Evolutionary conservation across 2,113 vertebrate genomes (phyloP), one percentile per base, ranked within the genome.

Genomic region (Dermatemys mawii): DNA sequence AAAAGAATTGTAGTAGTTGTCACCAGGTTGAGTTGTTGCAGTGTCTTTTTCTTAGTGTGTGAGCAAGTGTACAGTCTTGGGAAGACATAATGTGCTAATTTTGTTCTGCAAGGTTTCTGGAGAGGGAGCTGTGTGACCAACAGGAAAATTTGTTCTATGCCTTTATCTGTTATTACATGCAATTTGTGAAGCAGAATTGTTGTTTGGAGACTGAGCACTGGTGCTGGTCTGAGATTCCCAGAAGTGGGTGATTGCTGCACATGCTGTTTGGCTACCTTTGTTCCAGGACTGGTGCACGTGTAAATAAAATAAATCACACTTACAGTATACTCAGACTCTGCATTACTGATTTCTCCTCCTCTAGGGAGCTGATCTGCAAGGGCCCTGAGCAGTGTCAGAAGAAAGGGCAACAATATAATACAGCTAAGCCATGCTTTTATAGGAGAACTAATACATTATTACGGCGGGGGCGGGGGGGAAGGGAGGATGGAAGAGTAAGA

Each of bases 41-140:
- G 46, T 5, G 3, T 5, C 85, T 41, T 85, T 63, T 75, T 46
- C 22, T 92, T 51, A 88, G 29, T 32, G 0, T 83, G 17, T 29
- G 8, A 63, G 57, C 38, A 1, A 9, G 55, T 7, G 79, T 21
- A 78, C 67, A 38, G 38, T 83, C 67, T 78, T 41, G 63, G 38
- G 60, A 44, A 78, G 70, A 87, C 35, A 85, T 79, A 89, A 89
- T 94, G 6, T 0, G n/a, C 48, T 14, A 2, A 55, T 93, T 63
- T 7, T 84, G 82, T 54, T 44, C 27, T 90, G 92, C 17, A 32
- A 26, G 89, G 95, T 95, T 95, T 93, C 86, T 91, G 93, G 94
- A 92, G 88, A 81, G 35, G 26, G 82, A 90, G 32, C 8, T 67
- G 35, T 9, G 60, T 8, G 8, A 21, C 63, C 63, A 35, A 67